phyloP scores from a whole-genome alignment of 2,797 vertebrate species.

The Spinibarbus caldwelli region DNA sequence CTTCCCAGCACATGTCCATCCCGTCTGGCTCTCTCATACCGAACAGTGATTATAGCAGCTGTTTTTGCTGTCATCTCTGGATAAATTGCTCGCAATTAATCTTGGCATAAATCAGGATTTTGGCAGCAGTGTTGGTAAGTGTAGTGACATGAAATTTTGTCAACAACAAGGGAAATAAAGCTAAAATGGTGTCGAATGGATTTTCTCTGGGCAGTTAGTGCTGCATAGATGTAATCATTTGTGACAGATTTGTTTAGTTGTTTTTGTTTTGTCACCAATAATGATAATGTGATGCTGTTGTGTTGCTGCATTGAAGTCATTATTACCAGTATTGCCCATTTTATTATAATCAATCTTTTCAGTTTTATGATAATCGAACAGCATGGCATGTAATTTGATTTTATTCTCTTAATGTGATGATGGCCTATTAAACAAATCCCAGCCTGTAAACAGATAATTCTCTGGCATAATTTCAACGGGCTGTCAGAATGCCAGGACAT shows the following conservation, averaged over 20 bases:
- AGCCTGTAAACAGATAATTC: slow-evolving; percentile 48
- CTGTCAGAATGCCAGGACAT: slow-evolving; percentile 26
- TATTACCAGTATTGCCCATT: slow-evolving; percentile 7
- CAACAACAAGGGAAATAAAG: slow-evolving; percentile 45
- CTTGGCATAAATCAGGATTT: slow-evolving; percentile 74
- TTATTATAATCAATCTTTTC: slow-evolving; percentile 9
- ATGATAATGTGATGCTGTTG: background rate
- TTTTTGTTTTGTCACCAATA: background rate
- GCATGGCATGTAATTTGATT: slow-evolving; percentile 27
- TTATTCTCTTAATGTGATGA: slow-evolving; percentile 34
- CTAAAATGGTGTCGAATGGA: background rate
- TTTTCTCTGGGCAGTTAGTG: background rate
- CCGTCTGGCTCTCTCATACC: slow-evolving; percentile 56
- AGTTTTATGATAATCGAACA: slow-evolving; percentile 11
- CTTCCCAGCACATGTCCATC: slow-evolving; percentile 38
- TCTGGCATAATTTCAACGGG: slow-evolving; percentile 3
- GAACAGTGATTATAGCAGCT: slow-evolving; percentile 74
- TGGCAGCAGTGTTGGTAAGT: slow-evolving; percentile 66
- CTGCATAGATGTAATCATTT: background rate
- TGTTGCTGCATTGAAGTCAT: background rate
- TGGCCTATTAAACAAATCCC: slow-evolving; percentile 40
- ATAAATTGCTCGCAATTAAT: slow-evolving; percentile 78
- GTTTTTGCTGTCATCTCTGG: slow-evolving; percentile 71
- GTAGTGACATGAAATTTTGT: slow-evolving; percentile 37
- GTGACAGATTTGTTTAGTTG: background rate